Base-by-base conservation (phyloP, 2,888 invertebrate species). In the Choristoneura rosaceana region DNA sequence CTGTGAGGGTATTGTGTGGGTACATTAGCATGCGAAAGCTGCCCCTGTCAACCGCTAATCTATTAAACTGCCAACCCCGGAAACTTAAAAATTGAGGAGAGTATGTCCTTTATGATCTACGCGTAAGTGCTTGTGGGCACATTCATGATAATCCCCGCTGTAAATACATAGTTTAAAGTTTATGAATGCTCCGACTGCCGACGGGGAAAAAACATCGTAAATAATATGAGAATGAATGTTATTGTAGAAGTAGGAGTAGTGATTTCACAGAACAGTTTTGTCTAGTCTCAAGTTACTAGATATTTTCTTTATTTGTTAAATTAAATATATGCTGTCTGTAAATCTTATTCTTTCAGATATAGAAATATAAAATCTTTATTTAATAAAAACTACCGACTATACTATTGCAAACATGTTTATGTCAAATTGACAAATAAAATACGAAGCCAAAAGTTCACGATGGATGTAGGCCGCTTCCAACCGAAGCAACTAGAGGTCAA, bases 41-140 rank as follows among this genome's bases (percentile, higher is more conserved):
- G 63, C 58, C 64, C 43, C 64, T 63, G 63, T 64, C 70, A 59
- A 70, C 64, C 64, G n/a, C 63, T 70, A 64, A 70, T 70, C 58
- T 70, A 70, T 64, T 70, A 70, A 69, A 45, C 64, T 58, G 34
- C 47, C 58, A 59, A 58, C 15, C 38, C 64, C 58, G 58, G 69
- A 70, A 70, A 70, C 64, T 64, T 58, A 45, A 58, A 59, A 64
- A 50, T 70, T 60, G 68, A 59, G 70, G 50, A 45, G 52, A 55
- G 33, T 62, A 55, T 63, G 45, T 45, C 62, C 62, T 62, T 43
- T 69, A 69, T 62, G 52, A 62, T 62, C 52, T n/a, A 41, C 50
- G 25, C 33, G 8, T 50, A 33, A 52, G n/a, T 55, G 52, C 38
- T 61, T 47, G 34, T 58, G 10, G 41, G 34, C 43, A 8, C 38